A percentile compares a stretch with the other conserved stretches of the same genome.
phyloP scores from a whole-genome alignment of 1,140 invertebrate species.

The Neomicropteryx cornuta region DNA sequence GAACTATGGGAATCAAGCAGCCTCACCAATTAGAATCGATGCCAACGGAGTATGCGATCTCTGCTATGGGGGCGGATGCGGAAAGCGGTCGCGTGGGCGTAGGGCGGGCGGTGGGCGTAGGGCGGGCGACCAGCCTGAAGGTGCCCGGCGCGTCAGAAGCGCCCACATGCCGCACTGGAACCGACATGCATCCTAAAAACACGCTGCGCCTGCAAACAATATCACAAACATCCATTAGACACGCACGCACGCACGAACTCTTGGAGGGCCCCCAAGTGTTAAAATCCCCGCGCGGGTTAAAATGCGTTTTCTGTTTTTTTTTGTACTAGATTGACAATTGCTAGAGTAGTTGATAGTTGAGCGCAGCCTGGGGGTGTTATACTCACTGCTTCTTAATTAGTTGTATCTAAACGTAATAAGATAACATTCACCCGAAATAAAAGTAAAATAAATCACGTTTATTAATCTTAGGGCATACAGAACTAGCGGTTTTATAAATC shows the following conservation, averaged over 20 bases:
- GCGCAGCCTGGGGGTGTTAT: constrained; percentile 25
- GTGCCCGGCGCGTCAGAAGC: constrained; percentile 41
- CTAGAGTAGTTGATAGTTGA: not conserved
- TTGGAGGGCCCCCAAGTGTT: too few species aligned
- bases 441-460: too few species aligned
- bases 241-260: not conserved
- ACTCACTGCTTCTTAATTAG: constrained; percentile 25
- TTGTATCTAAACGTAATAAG: not conserved
- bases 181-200: constrained; percentile 69
- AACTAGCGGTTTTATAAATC: too few species aligned
- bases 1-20: not conserved
- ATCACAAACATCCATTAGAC: constrained; percentile 27
- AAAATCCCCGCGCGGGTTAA: not conserved
- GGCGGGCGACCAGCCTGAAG: constrained; percentile 38
- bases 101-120: constrained; percentile 18
- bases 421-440: not conserved
- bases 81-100: constrained; percentile 14
- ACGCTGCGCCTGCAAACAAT: constrained; percentile 58
- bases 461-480: too few species aligned
- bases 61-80: constrained; percentile 12
- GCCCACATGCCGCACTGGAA: constrained; percentile 56
- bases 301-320: not conserved
- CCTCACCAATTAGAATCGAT: constrained; percentile 20
- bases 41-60: constrained; percentile 29
- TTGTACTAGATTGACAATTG: not conserved